Evolutionary conservation across 2,797 vertebrate species (phyloP).

Genomic region (Pristis pectinata): DNA sequence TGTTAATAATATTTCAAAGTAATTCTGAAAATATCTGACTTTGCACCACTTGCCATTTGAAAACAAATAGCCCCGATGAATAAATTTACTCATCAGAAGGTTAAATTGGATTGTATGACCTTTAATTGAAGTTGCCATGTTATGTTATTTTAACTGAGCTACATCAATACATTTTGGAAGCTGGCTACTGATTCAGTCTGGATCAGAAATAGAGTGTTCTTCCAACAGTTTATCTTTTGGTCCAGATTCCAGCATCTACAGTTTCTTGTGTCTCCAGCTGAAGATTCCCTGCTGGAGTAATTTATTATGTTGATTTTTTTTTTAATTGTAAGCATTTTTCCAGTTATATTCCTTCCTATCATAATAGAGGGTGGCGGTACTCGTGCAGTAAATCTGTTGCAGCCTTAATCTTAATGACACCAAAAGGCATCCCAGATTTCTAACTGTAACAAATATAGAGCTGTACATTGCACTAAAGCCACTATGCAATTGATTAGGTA

Average conservation of each 20-base stretch:
- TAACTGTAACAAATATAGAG: neutral
- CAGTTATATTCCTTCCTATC: neutral
- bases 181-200: slow-evolving; percentile 25
- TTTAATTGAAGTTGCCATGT: slow-evolving; percentile 25
- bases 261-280: neutral
- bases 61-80: neutral
- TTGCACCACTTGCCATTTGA: neutral
- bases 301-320: neutral
- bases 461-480: neutral
- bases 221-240: no score
- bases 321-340: neutral
- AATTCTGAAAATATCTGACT: neutral
- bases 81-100: slow-evolving; percentile 21
- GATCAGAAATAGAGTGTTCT: neutral
- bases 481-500: neutral
- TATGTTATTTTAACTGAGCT: slow-evolving; percentile 15
- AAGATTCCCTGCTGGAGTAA: neutral
- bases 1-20: neutral
- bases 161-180: neutral
- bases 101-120: slow-evolving; percentile 4
- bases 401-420: neutral
- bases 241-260: no score
- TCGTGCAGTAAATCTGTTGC: neutral
- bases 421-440: neutral
- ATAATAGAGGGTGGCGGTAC: neutral